Percentiles rank a stretch among this genome's conserved stretches.
Evolutionary conservation across 1,140 invertebrate genomes (phyloP).

Genomic region (Ceratoteleas bidentatus): DNA sequence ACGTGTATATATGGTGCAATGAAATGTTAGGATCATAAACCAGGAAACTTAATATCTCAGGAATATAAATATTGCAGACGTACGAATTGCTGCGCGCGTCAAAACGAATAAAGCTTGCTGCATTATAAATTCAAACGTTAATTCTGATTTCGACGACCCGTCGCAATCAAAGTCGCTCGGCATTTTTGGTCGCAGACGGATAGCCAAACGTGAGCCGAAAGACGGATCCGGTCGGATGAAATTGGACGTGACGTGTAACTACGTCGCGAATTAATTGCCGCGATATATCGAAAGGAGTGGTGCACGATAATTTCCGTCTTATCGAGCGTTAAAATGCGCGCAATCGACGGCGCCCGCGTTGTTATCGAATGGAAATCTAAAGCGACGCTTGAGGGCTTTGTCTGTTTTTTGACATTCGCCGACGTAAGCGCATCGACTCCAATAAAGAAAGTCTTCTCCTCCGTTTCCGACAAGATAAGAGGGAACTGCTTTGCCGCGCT

Average conservation of each 20-base stretch:
- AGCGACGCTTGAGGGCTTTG: conserved; percentile 60
- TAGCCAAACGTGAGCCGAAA: not conserved
- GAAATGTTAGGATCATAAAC: conserved; percentile 46
- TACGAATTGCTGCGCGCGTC: conserved; percentile 30
- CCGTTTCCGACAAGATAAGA: conserved; percentile 42
- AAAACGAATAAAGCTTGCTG: conserved; percentile 4
- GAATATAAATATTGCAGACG: conserved; percentile 42
- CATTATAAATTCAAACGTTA: conserved; percentile 19
- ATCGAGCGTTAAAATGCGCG: conserved; percentile 35
- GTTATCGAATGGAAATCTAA: conserved; percentile 68
- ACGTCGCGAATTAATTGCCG: no score
- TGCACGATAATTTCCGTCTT: not conserved
- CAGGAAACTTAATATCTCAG: conserved; percentile 33
- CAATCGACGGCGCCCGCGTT: conserved; percentile 41
- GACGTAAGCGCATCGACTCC: conserved; percentile 52
- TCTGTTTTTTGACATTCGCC: conserved; percentile 57
- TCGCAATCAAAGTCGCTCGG: not conserved
- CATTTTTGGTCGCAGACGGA: not conserved
- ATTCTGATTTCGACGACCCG: conserved; percentile 8
- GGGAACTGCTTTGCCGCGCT: conserved; percentile 40
- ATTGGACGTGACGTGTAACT: not conserved
- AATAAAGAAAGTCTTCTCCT: conserved; percentile 44
- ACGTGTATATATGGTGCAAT: conserved; percentile 43
- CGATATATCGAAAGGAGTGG: no score
- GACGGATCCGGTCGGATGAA: not conserved